A percentile compares a stretch with the other conserved stretches of the same genome.
Evolutionary conservation across 2,888 invertebrate genomes (phyloP).

Genomic region (Troides oblongomaculatus): DNA sequence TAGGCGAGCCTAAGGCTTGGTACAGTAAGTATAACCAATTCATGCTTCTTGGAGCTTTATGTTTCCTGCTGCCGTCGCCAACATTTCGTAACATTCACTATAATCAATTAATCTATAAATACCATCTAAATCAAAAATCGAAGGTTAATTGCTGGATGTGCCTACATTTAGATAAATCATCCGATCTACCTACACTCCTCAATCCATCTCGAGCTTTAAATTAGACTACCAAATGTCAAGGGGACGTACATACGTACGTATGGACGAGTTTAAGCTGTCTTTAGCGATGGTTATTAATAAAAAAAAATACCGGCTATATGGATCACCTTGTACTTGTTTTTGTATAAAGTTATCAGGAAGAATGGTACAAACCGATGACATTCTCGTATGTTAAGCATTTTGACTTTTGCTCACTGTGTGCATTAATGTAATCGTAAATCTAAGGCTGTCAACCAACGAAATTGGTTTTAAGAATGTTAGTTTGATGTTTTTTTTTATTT

Average conservation of each 20-base stretch:
- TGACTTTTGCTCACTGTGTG: constrained; percentile 13
- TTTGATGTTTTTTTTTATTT: not conserved
- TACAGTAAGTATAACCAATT: too few relatives aligned
- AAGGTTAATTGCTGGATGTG: too few relatives aligned
- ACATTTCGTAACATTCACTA: too few relatives aligned
- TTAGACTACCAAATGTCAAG: constrained; percentile 33
- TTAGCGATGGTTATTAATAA: constrained; percentile 12
- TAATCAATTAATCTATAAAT: too few relatives aligned
- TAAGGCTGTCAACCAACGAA: not conserved
- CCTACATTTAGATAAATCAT: too few relatives aligned
- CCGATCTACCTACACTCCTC: too few relatives aligned
- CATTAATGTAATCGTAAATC: not conserved
- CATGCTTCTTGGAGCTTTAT: too few relatives aligned
- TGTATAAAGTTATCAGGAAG: constrained; percentile 30
- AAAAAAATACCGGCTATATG: constrained; percentile 20
- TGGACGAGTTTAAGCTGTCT: constrained; percentile 8
- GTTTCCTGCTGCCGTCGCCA: too few relatives aligned
- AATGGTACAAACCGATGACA: constrained; percentile 31
- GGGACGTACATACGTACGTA: constrained; percentile 10
- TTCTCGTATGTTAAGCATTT: constrained; percentile 25
- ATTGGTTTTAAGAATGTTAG: not conserved
- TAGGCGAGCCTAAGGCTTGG: too few relatives aligned
- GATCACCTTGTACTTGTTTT: constrained; percentile 31
- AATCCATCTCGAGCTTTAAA: constrained; percentile 26
- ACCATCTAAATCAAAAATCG: too few relatives aligned